These are phyloP conservation scores for Sebastes iracundus DNA, from an alignment of 2,797 vertebrate species.

Conservation along the genomic window DNA sequence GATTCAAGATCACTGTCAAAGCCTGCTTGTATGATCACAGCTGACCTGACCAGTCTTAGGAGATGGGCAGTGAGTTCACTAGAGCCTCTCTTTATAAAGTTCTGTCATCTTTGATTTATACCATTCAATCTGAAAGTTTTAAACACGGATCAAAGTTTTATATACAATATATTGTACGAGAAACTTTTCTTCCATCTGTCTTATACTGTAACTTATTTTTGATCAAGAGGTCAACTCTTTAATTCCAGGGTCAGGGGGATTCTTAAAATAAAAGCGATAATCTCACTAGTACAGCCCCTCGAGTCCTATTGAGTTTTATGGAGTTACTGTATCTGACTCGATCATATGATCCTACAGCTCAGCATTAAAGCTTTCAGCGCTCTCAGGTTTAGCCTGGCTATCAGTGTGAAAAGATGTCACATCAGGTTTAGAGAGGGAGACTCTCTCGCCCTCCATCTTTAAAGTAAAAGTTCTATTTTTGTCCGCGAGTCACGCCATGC, in stretches of 20 bases:
- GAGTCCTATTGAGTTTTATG: slow-evolving; percentile 30
- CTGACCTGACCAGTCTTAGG: background rate
- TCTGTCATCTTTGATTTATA: slow-evolving; percentile 1
- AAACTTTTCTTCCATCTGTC: background rate
- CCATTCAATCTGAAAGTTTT: slow-evolving; percentile 16
- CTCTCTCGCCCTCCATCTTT: background rate
- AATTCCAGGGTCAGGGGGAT: background rate
- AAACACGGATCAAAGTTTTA: background rate
- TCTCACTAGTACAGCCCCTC: background rate
- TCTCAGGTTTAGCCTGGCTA: slow-evolving; percentile 18
- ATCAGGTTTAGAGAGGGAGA: background rate
- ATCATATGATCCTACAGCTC: slow-evolving; percentile 33
- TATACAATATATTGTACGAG: background rate
- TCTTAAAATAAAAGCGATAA: slow-evolving; percentile 47
- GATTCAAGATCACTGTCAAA: background rate
- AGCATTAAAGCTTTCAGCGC: slow-evolving; percentile 21
- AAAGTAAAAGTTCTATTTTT: slow-evolving; percentile 25
- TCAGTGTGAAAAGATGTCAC: slow-evolving; percentile 17
- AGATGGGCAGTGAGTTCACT: background rate
- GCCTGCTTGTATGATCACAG: slow-evolving; percentile 1
- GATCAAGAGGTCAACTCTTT: background rate
- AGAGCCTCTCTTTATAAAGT: background rate
- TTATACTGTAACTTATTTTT: background rate
- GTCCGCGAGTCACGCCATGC: background rate
- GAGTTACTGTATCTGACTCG: slow-evolving; percentile 26